A percentile compares a stretch with the other conserved stretches of the same genome.
Evolutionary conservation across 2,113 vertebrate species (phyloP).

Genomic region (Sminthopsis crassicaudata): DNA sequence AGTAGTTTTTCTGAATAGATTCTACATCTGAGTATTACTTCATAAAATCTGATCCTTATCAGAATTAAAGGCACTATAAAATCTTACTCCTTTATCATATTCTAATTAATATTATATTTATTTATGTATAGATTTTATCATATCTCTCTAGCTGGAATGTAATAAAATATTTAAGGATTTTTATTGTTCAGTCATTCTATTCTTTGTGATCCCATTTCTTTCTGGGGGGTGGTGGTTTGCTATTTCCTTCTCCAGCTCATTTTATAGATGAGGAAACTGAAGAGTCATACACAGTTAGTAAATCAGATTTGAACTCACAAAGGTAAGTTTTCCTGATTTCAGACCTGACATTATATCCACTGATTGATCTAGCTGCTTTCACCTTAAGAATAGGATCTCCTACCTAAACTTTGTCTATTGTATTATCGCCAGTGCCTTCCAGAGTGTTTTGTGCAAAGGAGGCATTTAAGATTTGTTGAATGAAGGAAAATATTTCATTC

Average conservation of each 20-base stretch:
- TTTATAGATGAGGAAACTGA: not conserved
- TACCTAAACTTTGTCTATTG: not conserved
- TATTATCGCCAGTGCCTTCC: not conserved
- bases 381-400: not conserved
- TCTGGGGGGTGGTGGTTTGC: not conserved
- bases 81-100: constrained; percentile 2
- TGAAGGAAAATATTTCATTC: not conserved
- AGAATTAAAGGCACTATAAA: not conserved
- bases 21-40: constrained; percentile 1
- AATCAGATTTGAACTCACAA: not conserved
- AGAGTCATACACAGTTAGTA: not conserved
- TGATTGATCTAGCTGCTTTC: not conserved
- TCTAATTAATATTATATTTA: not conserved
- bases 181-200: not conserved
- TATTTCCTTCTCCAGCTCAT: not conserved
- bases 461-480: not conserved
- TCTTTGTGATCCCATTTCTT: not conserved
- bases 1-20: constrained; percentile 20
- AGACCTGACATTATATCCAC: not conserved
- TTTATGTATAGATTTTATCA: not conserved
- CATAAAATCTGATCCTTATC: not conserved
- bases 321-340: not conserved
- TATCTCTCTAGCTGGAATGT: constrained; percentile 8
- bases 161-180: not conserved
- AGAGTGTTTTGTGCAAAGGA: not conserved